Evolutionary conservation across 2,797 vertebrate genomes (phyloP).

Genomic region (Trachops cirrhosus): DNA sequence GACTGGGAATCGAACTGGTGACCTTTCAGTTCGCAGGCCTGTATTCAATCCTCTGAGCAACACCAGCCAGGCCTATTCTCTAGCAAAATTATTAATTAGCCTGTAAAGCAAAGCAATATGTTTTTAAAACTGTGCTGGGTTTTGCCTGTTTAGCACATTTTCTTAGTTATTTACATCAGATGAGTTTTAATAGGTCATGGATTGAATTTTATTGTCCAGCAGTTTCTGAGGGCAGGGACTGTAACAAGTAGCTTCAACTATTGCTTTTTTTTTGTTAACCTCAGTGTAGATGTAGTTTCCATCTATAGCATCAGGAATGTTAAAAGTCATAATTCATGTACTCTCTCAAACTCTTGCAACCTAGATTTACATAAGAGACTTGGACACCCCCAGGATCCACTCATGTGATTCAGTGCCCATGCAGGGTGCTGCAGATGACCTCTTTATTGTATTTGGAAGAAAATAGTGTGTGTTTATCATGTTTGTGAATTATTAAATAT

Average conservation of each 20-base stretch:
- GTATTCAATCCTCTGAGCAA: too few relatives aligned
- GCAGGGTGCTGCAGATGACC: neutral
- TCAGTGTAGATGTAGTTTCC: neutral
- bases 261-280: neutral
- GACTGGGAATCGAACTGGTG: too few relatives aligned
- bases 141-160: neutral
- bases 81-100: neutral
- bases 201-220: neutral
- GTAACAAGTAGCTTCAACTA: neutral
- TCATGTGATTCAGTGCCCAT: neutral
- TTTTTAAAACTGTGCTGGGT: neutral
- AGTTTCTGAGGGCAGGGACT: neutral
- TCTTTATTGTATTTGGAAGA: neutral
- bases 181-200: neutral
- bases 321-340: neutral
- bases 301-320: neutral
- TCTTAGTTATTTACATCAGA: neutral
- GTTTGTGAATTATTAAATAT: neutral
- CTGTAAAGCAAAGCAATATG: neutral
- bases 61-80: neutral
- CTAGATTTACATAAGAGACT: neutral
- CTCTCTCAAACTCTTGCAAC: neutral
- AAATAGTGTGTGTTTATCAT: neutral
- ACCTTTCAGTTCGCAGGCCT: too few relatives aligned
- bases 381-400: neutral